Evolutionary conservation across 2,888 invertebrate species (phyloP).

Genomic region (Germaria angustata): DNA sequence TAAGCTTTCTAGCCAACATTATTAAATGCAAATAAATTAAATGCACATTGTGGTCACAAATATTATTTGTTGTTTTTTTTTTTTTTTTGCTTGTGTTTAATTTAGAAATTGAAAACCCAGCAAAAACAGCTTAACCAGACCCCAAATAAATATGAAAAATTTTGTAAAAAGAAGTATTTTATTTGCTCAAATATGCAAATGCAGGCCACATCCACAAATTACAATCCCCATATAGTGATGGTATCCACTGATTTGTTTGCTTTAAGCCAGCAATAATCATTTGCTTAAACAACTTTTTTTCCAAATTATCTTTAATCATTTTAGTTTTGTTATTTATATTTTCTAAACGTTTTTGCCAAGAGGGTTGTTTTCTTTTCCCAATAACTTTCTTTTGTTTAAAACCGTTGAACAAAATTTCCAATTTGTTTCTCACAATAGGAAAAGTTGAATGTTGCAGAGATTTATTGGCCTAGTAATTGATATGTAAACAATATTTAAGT

Average conservation of each 20-base stretch:
- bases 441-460: background rate
- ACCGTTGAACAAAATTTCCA: conserved; percentile 21
- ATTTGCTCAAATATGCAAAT: conserved; percentile 50
- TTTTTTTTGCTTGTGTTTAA: background rate
- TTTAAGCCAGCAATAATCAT: conserved; percentile 40
- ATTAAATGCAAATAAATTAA: conserved; percentile 39
- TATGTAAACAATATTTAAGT: background rate
- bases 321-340: background rate
- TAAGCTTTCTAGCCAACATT: conserved; percentile 40
- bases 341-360: conserved; percentile 47
- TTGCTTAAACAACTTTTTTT: background rate
- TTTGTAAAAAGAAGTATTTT: background rate
- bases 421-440: background rate
- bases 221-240: background rate
- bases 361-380: conserved; percentile 43
- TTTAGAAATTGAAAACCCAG: conserved; percentile 39
- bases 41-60: conserved; percentile 46
- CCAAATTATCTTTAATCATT: background rate
- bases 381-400: conserved; percentile 56
- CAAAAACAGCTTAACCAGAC: conserved; percentile 25
- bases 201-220: conserved; percentile 52
- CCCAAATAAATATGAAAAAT: background rate
- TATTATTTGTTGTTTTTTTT: background rate
- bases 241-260: conserved; percentile 5
- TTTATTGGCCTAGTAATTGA: conserved; percentile 8